A percentile compares a stretch with the other conserved stretches of the same genome.
phyloP scores from a whole-genome alignment of 2,888 invertebrate genomes.

The Tipula lateralis region DNA sequence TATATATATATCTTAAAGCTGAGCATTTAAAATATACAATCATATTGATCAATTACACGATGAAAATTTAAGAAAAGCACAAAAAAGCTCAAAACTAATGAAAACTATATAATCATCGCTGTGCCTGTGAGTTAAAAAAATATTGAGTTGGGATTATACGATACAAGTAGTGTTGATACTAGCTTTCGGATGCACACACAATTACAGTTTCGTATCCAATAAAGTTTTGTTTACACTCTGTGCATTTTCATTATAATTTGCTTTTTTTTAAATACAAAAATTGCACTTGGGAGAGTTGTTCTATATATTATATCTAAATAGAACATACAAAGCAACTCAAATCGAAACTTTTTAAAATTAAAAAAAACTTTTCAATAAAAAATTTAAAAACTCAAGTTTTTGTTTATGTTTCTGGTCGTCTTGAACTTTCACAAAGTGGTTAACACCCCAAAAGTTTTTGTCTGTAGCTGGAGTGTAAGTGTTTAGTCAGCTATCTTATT shows the following conservation, averaged over 20 bases:
- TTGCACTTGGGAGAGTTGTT: background rate
- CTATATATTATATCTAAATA: background rate
- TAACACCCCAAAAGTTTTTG: background rate
- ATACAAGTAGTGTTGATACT: background rate
- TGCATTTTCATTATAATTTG: background rate
- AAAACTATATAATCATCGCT: conserved; percentile 11
- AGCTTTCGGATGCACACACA: background rate
- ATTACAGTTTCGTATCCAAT: background rate
- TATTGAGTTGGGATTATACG: background rate
- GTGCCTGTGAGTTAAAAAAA: conserved; percentile 2
- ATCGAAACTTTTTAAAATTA: background rate
- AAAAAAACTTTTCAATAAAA: background rate
- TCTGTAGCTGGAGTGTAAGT: background rate
- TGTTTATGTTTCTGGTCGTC: background rate
- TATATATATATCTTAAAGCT: too few relatives aligned
- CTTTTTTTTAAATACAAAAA: background rate
- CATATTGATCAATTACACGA: too few relatives aligned
- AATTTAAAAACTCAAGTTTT: background rate
- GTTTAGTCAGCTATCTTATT: background rate
- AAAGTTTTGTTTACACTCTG: conserved; percentile 19
- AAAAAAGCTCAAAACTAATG: background rate
- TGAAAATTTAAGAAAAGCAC: too few relatives aligned
- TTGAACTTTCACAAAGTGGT: background rate
- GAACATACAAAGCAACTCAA: background rate
- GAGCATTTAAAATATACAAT: too few relatives aligned